Evolutionary conservation across 2,113 vertebrate genomes (phyloP).

Genomic region (Andinoacara biseriatus): DNA sequence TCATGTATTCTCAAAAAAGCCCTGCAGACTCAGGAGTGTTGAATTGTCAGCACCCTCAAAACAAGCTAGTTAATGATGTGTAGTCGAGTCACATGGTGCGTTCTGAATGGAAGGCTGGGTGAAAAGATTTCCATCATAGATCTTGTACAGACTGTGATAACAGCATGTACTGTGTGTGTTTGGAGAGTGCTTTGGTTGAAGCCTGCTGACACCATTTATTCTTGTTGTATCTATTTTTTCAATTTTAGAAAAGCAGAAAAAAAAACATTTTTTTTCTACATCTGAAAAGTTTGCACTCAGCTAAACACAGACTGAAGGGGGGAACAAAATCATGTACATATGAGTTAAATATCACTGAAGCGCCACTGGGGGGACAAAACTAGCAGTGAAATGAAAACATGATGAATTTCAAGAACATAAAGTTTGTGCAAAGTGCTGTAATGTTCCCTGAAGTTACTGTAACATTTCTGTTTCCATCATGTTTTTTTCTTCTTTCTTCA

Average conservation of each 20-base stretch:
- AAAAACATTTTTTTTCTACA: not conserved
- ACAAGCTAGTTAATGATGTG: not conserved
- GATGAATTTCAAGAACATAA: not conserved
- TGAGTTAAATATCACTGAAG: not conserved
- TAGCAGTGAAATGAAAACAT: not conserved
- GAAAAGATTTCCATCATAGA: not conserved
- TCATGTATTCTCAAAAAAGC: not conserved
- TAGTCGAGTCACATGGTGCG: not conserved
- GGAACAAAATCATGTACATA: not conserved
- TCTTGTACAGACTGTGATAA: not conserved
- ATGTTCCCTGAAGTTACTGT: not conserved
- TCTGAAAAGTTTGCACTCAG: not conserved
- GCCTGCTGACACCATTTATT: not conserved
- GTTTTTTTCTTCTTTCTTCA: not conserved
- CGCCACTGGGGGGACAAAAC: rapidly evolving
- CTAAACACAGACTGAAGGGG: not conserved
- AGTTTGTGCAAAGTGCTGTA: not conserved
- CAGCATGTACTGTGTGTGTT: not conserved
- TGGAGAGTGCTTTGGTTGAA: not conserved
- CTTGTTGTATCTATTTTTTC: not conserved
- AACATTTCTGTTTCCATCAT: not conserved
- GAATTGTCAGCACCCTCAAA: not conserved
- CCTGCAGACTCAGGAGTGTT: not conserved
- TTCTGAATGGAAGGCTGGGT: not conserved
- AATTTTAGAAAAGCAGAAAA: not conserved